Conservation (phyloP, 2,113 vertebrate species). For the Pampusana beccarii region DNA sequence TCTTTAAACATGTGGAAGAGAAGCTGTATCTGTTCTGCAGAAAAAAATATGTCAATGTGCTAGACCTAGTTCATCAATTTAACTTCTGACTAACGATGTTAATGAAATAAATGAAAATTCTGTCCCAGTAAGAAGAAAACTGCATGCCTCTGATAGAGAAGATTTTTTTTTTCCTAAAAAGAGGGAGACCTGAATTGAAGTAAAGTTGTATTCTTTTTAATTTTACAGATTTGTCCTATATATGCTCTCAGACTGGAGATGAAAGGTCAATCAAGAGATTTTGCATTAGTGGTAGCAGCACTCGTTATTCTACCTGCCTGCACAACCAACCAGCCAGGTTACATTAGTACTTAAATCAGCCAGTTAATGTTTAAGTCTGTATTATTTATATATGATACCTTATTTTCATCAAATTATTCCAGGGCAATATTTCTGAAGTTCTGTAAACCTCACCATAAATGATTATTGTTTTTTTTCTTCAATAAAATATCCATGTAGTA, state of each 20-base stretch:
- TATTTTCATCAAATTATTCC: background rate
- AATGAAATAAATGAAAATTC: background rate
- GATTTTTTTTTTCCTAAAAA: background rate
- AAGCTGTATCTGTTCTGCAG: background rate
- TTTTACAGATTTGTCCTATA: background rate
- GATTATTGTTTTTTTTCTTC: background rate
- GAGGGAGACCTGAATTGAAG: background rate
- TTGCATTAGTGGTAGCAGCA: background rate
- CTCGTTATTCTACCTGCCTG: background rate
- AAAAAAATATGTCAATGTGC: background rate
- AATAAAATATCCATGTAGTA: background rate
- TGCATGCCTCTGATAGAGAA: background rate
- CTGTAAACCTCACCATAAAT: background rate
- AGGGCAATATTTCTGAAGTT: background rate
- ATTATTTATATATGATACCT: background rate
- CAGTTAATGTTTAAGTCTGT: background rate
- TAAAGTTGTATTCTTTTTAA: background rate
- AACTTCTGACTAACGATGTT: background rate
- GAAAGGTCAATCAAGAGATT: background rate
- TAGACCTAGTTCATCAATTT: background rate
- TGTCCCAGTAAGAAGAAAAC: background rate
- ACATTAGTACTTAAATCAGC: background rate
- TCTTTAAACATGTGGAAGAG: background rate
- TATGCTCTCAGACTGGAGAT: background rate
- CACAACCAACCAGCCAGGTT: background rate